phyloP scores from a whole-genome alignment of 2,797 vertebrate genomes.

The Natrix natrix region DNA sequence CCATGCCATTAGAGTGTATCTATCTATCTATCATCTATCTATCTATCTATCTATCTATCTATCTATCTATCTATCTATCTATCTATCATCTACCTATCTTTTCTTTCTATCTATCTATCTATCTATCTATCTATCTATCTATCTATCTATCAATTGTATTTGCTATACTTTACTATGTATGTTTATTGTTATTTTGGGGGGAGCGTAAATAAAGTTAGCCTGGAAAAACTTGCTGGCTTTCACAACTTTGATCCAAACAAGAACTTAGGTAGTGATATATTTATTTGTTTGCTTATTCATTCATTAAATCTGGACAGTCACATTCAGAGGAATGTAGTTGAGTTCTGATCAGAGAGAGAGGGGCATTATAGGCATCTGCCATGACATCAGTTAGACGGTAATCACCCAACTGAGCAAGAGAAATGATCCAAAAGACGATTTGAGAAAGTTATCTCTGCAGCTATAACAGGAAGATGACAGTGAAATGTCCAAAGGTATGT shows the following conservation, averaged over 20 bases:
- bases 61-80: no score
- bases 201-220: background rate
- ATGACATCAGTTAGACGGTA: background rate
- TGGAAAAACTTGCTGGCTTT: conserved; percentile 59
- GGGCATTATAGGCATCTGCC: background rate
- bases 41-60: background rate
- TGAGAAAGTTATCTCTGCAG: conserved; percentile 50
- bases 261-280: background rate
- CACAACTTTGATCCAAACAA: conserved; percentile 50
- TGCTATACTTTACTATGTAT: background rate
- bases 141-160: background rate
- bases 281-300: background rate
- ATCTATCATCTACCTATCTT: no score
- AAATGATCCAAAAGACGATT: conserved; percentile 3
- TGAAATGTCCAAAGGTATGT: conserved; percentile 2
- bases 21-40: background rate
- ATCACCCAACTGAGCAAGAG: background rate
- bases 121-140: background rate
- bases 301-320: background rate
- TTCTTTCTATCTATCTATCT: background rate
- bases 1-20: background rate
- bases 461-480: conserved; percentile 41
- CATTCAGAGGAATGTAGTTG: background rate
- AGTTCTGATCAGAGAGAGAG: background rate
- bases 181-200: background rate